phyloP scores from a whole-genome alignment of 92 coral and sea anemone species.

The Hydrozoanthus gracilis region DNA sequence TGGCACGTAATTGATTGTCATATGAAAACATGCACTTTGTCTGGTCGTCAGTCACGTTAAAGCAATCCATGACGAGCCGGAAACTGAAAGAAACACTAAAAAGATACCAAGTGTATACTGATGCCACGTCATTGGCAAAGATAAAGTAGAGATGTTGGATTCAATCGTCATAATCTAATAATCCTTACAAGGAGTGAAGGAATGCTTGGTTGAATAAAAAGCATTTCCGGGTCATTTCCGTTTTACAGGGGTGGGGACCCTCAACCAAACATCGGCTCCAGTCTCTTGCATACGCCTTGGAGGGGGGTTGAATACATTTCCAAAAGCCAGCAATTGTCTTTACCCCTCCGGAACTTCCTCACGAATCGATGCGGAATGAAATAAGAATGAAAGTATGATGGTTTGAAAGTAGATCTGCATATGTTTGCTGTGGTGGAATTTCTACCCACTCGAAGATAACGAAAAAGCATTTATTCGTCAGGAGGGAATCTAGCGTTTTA shows the following conservation, averaged over 20 bases:
- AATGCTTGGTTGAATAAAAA: not conserved
- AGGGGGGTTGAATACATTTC: conserved; percentile 49
- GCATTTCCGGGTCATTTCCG: conserved; percentile 30
- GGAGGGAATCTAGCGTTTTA: conserved; percentile 40
- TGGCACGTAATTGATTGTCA: not conserved
- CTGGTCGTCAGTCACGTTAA: not conserved
- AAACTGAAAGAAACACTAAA: not conserved
- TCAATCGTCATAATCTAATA: not conserved
- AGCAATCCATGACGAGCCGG: not conserved
- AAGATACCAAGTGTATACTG: not conserved
- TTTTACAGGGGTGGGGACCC: conserved; percentile 47
- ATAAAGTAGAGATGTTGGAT: conserved; percentile 11
- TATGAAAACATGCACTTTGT: not conserved
- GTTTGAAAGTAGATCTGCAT: conserved; percentile 49
- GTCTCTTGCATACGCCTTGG: conserved; percentile 29
- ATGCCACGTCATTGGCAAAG: not conserved
- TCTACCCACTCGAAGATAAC: conserved; percentile 27
- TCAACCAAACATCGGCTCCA: conserved; percentile 21
- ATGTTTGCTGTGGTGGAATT: conserved; percentile 53
- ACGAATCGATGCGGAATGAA: conserved; percentile 40
- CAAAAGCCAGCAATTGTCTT: conserved; percentile 33
- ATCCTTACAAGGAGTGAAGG: not conserved
- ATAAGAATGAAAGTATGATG: conserved; percentile 47
- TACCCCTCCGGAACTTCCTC: conserved; percentile 51
- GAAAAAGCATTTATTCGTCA: conserved; percentile 1